Base-by-base conservation (phyloP, 1,140 invertebrate species). In the Drosophila ercepeae region DNA sequence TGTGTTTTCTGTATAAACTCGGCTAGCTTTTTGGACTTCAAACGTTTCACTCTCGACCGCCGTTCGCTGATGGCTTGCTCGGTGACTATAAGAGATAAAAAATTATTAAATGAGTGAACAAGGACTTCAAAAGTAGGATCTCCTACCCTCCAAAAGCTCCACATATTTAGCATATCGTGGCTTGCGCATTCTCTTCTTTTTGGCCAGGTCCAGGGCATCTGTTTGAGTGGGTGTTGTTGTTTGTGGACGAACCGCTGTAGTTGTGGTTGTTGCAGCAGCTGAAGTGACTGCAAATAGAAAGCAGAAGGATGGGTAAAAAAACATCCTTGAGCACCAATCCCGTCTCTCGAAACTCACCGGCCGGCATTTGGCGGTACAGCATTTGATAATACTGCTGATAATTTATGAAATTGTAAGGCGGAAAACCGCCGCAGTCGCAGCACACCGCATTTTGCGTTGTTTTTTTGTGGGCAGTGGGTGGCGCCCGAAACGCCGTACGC, bases 1-100 rank as follows among this genome's bases (percentile, higher is more conserved):
- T 93, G 51, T 93, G 92, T 76, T 92, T 93, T 93, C 36, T 92
- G 89, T 11, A 94, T 93, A 14, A 95, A 90, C 51, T 94, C 92
- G 18, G 95, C 93, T 14, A 96, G 78, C 84, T 95, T 93, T 53
- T 92, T 90, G 1, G 94, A 92, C 82, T 92, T 93, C 9, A 95
- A 88, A 68, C 94, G 95, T 64, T 93, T 93, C 2, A 96, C 93
- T 6, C 92, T 91, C 13, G 95, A 93, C 84, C 94, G 94, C 32
- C 92, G 93, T 86, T 95, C 94, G 48, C 86, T 94, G 75, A 93
- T 93, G 4, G 90, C 92, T 13, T 92, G 89, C 27, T 94, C 91
- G 27, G 93, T 94, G 36, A 95, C 95, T 95, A 91, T 64, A 90
- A 82, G 11, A 29, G 2, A 18, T 4, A 8, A 16, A 8, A 7